These are phyloP conservation scores for Caranx ignobilis DNA, from an alignment of 2,113 vertebrate genomes.

Conservation along the genomic window DNA sequence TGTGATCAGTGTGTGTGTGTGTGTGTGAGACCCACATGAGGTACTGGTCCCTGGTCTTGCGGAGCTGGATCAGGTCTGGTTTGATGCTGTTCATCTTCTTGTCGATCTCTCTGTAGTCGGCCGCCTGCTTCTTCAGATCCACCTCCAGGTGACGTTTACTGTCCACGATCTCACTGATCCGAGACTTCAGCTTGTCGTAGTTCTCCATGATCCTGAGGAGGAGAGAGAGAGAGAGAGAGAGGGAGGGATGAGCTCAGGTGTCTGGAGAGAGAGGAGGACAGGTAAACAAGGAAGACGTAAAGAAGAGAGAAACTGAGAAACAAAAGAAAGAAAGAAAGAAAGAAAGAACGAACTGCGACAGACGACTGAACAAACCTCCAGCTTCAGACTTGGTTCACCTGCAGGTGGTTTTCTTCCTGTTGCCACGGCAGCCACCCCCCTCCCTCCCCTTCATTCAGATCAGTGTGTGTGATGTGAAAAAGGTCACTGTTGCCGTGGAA, in stretches of 20 bases:
- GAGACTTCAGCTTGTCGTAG: conserved; percentile 97
- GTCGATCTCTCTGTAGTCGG: conserved; percentile 97
- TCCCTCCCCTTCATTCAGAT: background rate
- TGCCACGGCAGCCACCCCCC: conserved; percentile 35
- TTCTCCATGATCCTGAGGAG: conserved; percentile 95
- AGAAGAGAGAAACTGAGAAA: no score
- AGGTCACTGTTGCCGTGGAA: conserved; percentile 30
- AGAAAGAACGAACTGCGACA: no score
- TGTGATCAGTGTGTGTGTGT: background rate
- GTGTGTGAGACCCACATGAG: conserved; percentile 85
- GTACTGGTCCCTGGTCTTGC: conserved; percentile 99
- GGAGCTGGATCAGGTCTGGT: conserved; percentile 97
- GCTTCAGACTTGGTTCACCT: background rate
- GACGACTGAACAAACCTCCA: background rate
- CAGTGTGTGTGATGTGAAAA: background rate
- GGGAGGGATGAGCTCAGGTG: background rate
- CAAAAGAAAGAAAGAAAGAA: no score
- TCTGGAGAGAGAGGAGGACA: background rate
- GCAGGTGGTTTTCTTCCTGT: conserved; percentile 30
- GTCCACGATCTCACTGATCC: conserved; percentile 98
- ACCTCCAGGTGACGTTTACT: conserved; percentile 94
- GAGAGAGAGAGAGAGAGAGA: background rate
- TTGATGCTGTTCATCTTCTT: conserved; percentile 99
- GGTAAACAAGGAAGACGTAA: no score
- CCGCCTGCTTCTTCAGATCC: conserved; percentile 96